Conservation (phyloP, 53 echinoderm and acorn worm species). For the Holothuria leucospilota region DNA sequence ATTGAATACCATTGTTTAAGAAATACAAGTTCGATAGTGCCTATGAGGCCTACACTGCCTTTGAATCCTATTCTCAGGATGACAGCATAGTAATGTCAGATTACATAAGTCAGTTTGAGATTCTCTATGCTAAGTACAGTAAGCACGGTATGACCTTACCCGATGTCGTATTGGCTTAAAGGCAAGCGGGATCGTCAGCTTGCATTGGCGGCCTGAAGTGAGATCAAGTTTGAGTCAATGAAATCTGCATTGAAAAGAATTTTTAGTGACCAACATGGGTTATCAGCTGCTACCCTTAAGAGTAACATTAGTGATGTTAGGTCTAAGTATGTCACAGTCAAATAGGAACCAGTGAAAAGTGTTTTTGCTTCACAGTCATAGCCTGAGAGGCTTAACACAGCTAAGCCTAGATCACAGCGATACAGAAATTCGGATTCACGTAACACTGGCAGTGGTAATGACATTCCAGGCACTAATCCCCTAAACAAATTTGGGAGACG, state of each 20-base stretch:
- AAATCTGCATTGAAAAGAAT: constrained; percentile 47
- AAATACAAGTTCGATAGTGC: not conserved
- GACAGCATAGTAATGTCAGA: constrained; percentile 9
- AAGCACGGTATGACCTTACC: constrained; percentile 14
- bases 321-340: too few species aligned
- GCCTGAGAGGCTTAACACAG: not conserved
- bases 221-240: constrained; percentile 47
- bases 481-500: constrained; percentile 35
- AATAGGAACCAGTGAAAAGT: not conserved
- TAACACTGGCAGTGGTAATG: not conserved
- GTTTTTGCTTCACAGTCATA: not conserved
- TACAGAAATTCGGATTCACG: not conserved
- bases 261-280: not conserved
- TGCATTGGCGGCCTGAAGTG: constrained; percentile 31
- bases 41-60: not conserved
- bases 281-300: too few species aligned
- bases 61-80: not conserved
- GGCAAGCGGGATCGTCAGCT: constrained; percentile 24
- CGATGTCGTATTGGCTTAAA: constrained; percentile 31
- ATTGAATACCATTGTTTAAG: not conserved
- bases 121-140: constrained; percentile 1
- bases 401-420: not conserved
- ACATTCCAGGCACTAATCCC: constrained; percentile 15
- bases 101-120: constrained; percentile 33
- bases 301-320: too few species aligned